Base-by-base conservation (phyloP, 2,113 vertebrate genomes). In the Ciconia maguari region DNA sequence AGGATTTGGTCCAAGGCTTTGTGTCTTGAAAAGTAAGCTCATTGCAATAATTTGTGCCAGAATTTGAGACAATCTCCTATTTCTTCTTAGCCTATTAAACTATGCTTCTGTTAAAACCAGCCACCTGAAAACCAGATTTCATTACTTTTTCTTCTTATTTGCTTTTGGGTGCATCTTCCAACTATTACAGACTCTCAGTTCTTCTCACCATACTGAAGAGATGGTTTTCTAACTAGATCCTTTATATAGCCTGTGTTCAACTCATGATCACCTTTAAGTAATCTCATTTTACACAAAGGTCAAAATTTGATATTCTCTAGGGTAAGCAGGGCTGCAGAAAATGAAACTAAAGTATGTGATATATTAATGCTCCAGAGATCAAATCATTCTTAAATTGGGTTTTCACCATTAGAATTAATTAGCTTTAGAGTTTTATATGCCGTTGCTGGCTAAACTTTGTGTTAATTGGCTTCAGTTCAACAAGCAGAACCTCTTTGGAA, bases 341-440 rank as follows among this genome's bases (percentile, higher is more conserved):
- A 89, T 79, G 3, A 68, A 90, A 24, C 29, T 66, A 48, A 65
- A 90, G 18, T 34, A 52, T 8, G 10, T 2, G 2, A 64, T 60
- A 55, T 19, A 65, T 32, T 69, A 84, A 71, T 41, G 20, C 17
- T 65, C n/a, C 46, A 81, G 80, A 80, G 32, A 87, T 30, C n/a
- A 80, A 86, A 83, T 64, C 17, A 78, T 51, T 82, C 71, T 78
- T 69, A 58, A 91, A 21, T 52, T 70, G 30, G 11, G 10, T 42
- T 87, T 90, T 65, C 54, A 80, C 42, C 25, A 79, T 87, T 57
- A 82, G 49, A 93, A 95, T 87, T 86, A 93, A 94, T 85, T 89
- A 84, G 16, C 52, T 92, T 76, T 72, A 52, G 72, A 76, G 19
- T 49, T 81, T 81, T 65, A 30, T 79, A 68, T 57, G 82, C 64